phyloP scores from a whole-genome alignment of 2,888 invertebrate genomes.

The Agrochola litura region DNA sequence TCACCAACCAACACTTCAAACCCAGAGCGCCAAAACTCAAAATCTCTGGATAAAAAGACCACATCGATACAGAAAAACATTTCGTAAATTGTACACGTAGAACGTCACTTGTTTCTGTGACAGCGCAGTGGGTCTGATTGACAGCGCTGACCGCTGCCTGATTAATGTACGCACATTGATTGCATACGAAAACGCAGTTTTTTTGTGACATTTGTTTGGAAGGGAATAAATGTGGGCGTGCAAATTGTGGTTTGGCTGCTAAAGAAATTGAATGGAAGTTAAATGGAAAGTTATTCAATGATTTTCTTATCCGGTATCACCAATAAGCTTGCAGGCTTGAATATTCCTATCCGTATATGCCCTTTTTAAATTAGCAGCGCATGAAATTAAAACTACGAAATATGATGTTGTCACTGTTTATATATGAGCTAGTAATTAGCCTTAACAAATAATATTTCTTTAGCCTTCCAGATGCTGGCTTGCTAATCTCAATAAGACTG shows the following conservation, averaged over 20 bases:
- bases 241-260: background rate
- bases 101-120: constrained; percentile 57
- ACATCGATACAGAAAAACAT: constrained; percentile 39
- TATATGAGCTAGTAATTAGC: background rate
- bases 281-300: fast-evolving
- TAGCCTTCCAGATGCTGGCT: background rate
- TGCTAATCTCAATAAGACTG: background rate
- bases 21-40: constrained; percentile 29
- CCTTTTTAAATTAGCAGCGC: background rate
- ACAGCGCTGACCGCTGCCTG: constrained; percentile 63
- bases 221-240: constrained; percentile 14
- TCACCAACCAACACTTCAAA: constrained; percentile 2
- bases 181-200: constrained; percentile 59
- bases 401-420: background rate
- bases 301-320: background rate
- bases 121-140: constrained; percentile 59
- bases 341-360: background rate
- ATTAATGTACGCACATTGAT: constrained; percentile 64
- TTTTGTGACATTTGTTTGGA: constrained; percentile 47
- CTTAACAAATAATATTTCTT: background rate
- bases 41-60: constrained; percentile 34
- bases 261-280: background rate
- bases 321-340: background rate
- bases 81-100: constrained; percentile 64
- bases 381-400: background rate